Percentiles rank a stretch among this genome's conserved stretches.
phyloP scores from a whole-genome alignment of 2,888 invertebrate genomes.

The Ophonus ardosiacus region DNA sequence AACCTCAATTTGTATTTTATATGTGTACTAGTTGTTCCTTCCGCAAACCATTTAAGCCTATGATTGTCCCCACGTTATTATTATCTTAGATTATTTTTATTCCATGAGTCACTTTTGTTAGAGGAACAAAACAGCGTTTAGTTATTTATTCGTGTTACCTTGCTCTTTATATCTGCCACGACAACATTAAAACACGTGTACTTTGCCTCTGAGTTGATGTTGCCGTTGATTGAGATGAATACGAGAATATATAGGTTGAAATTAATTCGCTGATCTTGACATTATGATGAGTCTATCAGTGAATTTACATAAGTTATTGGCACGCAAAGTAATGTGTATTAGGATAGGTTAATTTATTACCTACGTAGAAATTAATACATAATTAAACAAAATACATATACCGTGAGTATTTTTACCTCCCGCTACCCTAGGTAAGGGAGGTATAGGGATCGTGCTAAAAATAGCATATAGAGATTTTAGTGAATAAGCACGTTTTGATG shows the following conservation, averaged over 20 bases:
- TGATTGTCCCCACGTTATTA: background rate
- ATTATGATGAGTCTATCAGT: background rate
- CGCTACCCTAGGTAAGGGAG: no score
- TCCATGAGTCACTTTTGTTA: background rate
- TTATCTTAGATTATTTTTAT: background rate
- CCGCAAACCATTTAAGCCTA: slow-evolving; percentile 3
- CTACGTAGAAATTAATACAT: background rate
- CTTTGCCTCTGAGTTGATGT: background rate
- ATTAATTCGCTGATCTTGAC: slow-evolving; percentile 4
- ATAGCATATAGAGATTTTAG: no score
- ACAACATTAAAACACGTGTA: background rate
- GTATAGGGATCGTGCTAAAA: no score
- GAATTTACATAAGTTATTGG: slow-evolving; percentile 3
- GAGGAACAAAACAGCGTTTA: background rate
- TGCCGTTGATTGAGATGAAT: background rate
- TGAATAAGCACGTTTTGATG: no score
- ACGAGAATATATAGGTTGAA: background rate
- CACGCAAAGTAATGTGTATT: background rate
- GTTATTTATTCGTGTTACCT: slow-evolving; percentile 1
- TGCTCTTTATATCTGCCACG: background rate
- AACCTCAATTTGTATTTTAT: background rate
- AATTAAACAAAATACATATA: no score
- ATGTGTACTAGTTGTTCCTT: background rate
- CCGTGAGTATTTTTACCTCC: no score
- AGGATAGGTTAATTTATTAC: background rate